A percentile compares a stretch with the other conserved stretches of the same genome.
Conservation (phyloP, 2,888 invertebrate genomes). For the Malthinus seriepunctatus region DNA sequence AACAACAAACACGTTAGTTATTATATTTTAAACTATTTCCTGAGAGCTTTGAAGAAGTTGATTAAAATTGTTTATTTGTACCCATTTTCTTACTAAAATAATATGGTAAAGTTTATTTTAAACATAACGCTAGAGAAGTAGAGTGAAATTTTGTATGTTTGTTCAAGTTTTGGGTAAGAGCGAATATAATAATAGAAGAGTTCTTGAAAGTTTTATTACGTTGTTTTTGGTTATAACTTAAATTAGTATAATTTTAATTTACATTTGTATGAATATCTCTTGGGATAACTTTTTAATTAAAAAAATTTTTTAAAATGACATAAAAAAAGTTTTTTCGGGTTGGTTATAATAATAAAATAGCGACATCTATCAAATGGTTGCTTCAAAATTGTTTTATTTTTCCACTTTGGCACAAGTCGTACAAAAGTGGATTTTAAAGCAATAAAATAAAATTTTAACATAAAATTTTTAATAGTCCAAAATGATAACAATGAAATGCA, state of each 20-base stretch:
- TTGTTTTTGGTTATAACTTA: constrained; percentile 4
- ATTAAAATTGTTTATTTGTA: constrained; percentile 1
- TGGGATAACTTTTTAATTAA: constrained; percentile 4
- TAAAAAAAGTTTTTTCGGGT: background rate
- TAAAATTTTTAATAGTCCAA: too few relatives aligned
- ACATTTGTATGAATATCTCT: constrained; percentile 6
- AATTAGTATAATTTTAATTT: constrained; percentile 5
- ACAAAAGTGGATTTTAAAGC: too few relatives aligned
- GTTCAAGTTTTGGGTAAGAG: background rate
- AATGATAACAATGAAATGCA: too few relatives aligned
- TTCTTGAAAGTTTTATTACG: constrained; percentile 6
- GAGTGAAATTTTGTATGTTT: constrained; percentile 1
- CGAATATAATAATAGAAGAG: background rate
- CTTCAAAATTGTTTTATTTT: too few relatives aligned
- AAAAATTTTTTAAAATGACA: background rate
- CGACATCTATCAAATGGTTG: too few relatives aligned
- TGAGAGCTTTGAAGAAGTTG: background rate
- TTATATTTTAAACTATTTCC: too few relatives aligned
- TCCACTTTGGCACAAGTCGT: too few relatives aligned
- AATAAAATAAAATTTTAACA: too few relatives aligned
- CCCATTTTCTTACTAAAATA: constrained; percentile 4
- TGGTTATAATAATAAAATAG: background rate
- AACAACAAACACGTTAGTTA: too few relatives aligned
- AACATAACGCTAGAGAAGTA: background rate
- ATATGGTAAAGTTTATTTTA: background rate